A percentile compares a stretch with the other conserved stretches of the same genome.
Evolutionary conservation across 1,140 invertebrate species (phyloP).

Genomic region (Bombus consobrinus): DNA sequence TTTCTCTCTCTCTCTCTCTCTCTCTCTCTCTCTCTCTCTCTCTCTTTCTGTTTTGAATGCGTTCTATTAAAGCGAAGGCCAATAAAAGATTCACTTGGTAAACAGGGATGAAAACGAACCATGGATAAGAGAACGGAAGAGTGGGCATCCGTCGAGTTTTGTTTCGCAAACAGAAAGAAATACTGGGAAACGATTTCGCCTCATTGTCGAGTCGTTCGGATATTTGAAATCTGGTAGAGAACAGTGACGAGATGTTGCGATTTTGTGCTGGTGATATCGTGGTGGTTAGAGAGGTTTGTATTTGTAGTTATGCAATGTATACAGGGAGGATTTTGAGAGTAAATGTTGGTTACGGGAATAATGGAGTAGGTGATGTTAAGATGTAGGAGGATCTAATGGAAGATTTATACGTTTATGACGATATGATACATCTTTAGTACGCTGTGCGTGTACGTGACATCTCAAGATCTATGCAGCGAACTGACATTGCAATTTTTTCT

Average conservation of each 20-base stretch:
- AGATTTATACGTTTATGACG: too few relatives aligned
- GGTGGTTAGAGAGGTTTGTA: too few relatives aligned
- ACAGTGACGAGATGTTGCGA: neutral
- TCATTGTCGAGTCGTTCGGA: neutral
- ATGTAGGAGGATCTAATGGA: too few relatives aligned
- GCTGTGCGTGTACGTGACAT: too few relatives aligned
- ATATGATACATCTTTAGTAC: too few relatives aligned
- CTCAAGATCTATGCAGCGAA: too few relatives aligned
- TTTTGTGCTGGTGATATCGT: neutral
- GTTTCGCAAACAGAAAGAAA: neutral
- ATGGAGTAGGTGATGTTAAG: too few relatives aligned
- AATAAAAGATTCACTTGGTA: slow-evolving; percentile 37
- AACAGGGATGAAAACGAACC: neutral
- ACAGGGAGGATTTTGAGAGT: too few relatives aligned
- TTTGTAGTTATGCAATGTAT: neutral
- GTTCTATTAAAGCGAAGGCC: slow-evolving; percentile 31
- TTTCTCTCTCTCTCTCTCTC: neutral
- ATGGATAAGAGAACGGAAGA: neutral
- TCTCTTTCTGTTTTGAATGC: neutral
- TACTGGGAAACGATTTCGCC: neutral
- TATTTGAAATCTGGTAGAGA: neutral
- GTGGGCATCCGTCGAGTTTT: neutral
- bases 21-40: neutral
- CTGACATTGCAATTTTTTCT: too few relatives aligned
- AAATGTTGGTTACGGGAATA: too few relatives aligned